These are phyloP conservation scores for Pipistrellus kuhlii DNA, from an alignment of 2,797 vertebrate species.

Conservation along the genomic window DNA sequence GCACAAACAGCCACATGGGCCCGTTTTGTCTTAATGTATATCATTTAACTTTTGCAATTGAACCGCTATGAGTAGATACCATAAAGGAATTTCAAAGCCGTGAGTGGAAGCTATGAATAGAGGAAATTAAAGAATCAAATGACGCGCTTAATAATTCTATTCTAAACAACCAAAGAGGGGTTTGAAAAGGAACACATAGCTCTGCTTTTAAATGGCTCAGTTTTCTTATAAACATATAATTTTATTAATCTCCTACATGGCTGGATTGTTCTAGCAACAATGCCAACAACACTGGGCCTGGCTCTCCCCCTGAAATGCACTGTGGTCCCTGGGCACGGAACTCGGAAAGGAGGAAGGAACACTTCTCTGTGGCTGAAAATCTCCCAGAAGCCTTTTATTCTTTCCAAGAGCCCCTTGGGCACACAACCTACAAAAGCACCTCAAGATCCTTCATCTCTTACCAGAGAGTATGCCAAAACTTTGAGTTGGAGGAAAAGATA, in stretches of 20 bases:
- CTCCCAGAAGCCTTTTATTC: slow-evolving; percentile 30
- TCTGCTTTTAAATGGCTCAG: slow-evolving; percentile 65
- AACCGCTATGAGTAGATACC: slow-evolving; percentile 42
- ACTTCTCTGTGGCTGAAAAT: background rate
- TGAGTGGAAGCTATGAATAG: slow-evolving; percentile 72
- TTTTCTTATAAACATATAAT: slow-evolving; percentile 67
- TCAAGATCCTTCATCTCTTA: background rate
- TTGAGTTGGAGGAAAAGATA: background rate
- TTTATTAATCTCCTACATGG: slow-evolving; percentile 50
- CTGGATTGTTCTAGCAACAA: slow-evolving; percentile 34
- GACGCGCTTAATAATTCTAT: slow-evolving; percentile 63
- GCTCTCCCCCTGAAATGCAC: background rate
- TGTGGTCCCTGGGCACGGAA: background rate
- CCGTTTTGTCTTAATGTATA: slow-evolving; percentile 23
- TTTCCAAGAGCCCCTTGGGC: background rate
- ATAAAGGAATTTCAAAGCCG: slow-evolving; percentile 63
- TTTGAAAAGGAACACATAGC: slow-evolving; percentile 71
- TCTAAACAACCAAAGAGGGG: slow-evolving; percentile 72
- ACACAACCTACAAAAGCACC: slow-evolving; percentile 23
- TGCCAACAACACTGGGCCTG: background rate
- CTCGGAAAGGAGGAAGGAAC: background rate
- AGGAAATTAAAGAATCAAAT: slow-evolving; percentile 65
- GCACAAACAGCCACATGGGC: background rate
- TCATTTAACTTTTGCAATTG: slow-evolving; percentile 57
- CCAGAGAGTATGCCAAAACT: background rate